These are phyloP conservation scores for Agrochola lychnidis DNA, from an alignment of 2,888 invertebrate species.

Conservation along the genomic window DNA sequence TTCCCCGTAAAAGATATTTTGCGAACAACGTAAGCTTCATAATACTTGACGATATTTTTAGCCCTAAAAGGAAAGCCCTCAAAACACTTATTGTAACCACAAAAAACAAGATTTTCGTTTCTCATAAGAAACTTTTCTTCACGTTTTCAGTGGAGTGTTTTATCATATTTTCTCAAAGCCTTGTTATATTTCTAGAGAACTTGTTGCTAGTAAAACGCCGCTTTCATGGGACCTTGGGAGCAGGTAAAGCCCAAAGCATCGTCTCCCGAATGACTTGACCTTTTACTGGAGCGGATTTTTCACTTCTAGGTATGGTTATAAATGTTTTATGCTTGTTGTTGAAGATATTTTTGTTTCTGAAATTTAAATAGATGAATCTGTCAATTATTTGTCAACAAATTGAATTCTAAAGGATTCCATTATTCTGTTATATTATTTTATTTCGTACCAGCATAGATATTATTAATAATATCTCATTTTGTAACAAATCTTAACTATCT, in stretches of 20 bases:
- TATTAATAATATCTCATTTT: neutral
- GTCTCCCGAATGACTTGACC: conserved; percentile 49
- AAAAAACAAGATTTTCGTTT: conserved; percentile 40
- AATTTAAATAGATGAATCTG: neutral
- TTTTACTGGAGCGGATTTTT: conserved; percentile 57
- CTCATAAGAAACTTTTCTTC: conserved; percentile 26
- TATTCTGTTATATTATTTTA: neutral
- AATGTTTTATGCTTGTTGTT: conserved; percentile 20
- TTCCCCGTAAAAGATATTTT: conserved; percentile 2
- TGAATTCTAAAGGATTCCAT: neutral
- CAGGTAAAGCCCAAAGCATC: conserved; percentile 44
- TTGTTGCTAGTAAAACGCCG: conserved; percentile 51
- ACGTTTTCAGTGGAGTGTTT: conserved; percentile 36
- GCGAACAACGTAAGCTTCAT: neutral
- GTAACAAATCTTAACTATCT: neutral
- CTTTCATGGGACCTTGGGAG: conserved; percentile 35
- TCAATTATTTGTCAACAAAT: neutral
- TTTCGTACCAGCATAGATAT: neutral
- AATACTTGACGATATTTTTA: conserved; percentile 1
- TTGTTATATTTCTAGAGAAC: conserved; percentile 41
- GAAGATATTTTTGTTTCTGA: neutral
- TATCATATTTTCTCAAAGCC: conserved; percentile 53
- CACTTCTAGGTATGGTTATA: conserved; percentile 31
- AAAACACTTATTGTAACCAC: conserved; percentile 22
- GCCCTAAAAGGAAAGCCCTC: neutral